Evolutionary conservation across 1,140 invertebrate genomes (phyloP).

Genomic region (Ectropis grisescens): DNA sequence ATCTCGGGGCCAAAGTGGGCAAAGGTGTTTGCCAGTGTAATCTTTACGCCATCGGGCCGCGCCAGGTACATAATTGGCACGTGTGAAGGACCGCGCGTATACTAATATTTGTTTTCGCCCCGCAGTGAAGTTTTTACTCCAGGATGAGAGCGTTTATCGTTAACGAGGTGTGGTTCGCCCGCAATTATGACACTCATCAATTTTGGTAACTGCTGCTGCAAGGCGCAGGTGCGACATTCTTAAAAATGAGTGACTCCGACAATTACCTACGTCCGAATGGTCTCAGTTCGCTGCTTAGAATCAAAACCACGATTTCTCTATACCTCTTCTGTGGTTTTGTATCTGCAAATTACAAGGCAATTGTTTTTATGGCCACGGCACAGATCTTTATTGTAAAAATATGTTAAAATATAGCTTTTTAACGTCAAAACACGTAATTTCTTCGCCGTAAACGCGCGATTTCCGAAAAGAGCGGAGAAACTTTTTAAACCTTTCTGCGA

Average conservation of each 20-base stretch:
- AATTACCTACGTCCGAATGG: too few relatives aligned
- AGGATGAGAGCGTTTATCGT: conserved; percentile 24
- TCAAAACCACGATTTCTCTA: too few relatives aligned
- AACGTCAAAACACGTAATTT: too few relatives aligned
- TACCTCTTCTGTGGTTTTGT: too few relatives aligned
- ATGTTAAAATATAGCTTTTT: too few relatives aligned
- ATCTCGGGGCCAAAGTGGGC: conserved; percentile 19
- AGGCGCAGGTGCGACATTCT: conserved; percentile 35
- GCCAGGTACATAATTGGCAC: conserved; percentile 22
- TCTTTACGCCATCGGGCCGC: conserved; percentile 34
- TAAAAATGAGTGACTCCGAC: too few relatives aligned
- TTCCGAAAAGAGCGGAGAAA: neutral
- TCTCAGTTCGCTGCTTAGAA: too few relatives aligned
- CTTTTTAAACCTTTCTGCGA: conserved; percentile 25
- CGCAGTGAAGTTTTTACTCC: conserved; percentile 26
- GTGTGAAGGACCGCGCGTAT: conserved; percentile 31
- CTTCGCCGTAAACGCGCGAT: too few relatives aligned
- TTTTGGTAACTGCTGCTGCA: conserved; percentile 17
- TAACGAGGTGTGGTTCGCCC: conserved; percentile 30
- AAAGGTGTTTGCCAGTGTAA: conserved; percentile 22
- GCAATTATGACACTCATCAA: conserved; percentile 32
- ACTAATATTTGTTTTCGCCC: conserved; percentile 58
- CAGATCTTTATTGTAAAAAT: too few relatives aligned
- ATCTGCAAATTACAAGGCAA: too few relatives aligned
- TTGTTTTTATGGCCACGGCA: too few relatives aligned